Base-by-base conservation (phyloP, 2,888 invertebrate genomes). In the Petrophora chlorosata region DNA sequence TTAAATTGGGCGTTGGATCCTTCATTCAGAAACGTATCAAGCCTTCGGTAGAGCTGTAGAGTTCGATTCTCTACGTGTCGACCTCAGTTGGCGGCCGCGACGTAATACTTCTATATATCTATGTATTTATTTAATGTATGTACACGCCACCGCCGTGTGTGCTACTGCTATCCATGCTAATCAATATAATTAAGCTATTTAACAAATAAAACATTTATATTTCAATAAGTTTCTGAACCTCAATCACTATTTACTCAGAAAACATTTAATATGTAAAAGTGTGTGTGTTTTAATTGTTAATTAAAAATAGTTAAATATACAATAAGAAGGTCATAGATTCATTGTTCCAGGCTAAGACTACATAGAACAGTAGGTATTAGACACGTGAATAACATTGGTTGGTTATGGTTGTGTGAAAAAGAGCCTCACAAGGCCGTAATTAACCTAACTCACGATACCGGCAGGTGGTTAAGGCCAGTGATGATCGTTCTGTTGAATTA, bases 311-410 rank as follows among this genome's bases (percentile, higher is more conserved):
- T 69, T 78, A 80, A 79, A 77, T 74, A 75, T 64, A 79, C 77
- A 76, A 73, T 72, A 71, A 75, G 79, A 79, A 85, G 85, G 85
- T 73, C 82, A 70, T 63, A 69, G 73, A 75, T 83, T 77, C 79
- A 85, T 85, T 85, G 85, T 86, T 76, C 73, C 74, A 71, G 65
- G 62, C 71, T 49, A 63, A 58, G 63, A 65, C 65, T 62, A 65
- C 64, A 56, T 59, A 68, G 59, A 61, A 66, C 67, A 65, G 59
- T 66, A 65, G 59, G 60, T 54, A 61, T 63, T 67, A 71, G 70
- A 70, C 67, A 65, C 61, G 52, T 55, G 53, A 59, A 61, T 62
- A 67, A 50, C 67, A 67, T 66, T 68, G 65, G 68, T 62, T 63
- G 60, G 60, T 67, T 60, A 36, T 54, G 41, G 34, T 61, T 71